A percentile compares a stretch with the other conserved stretches of the same genome.
Evolutionary conservation across 2,797 vertebrate genomes (phyloP).

Genomic region (Amblyraja radiata): DNA sequence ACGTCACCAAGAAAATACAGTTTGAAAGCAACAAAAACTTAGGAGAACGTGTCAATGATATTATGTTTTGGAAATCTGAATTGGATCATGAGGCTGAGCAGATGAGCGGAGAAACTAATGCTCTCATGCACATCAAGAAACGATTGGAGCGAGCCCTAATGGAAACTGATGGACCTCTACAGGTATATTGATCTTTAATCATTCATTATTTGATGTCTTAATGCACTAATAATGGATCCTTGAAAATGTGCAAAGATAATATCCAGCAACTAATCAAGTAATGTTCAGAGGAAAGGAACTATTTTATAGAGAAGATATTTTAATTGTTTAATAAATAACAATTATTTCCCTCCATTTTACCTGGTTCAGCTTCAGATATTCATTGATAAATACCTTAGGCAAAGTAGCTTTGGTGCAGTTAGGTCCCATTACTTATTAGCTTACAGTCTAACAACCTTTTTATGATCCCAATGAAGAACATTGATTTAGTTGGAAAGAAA

Average conservation of each 20-base stretch:
- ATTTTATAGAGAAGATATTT: not conserved
- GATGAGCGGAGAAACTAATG: slow-evolving; percentile 80
- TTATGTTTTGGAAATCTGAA: slow-evolving; percentile 84
- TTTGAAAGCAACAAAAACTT: slow-evolving; percentile 73
- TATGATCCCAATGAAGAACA: not conserved
- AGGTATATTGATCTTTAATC: slow-evolving; percentile 59
- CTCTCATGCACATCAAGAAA: slow-evolving; percentile 68
- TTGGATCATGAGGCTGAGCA: slow-evolving; percentile 79
- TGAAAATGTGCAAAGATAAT: not conserved
- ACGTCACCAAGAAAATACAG: slow-evolving; percentile 71
- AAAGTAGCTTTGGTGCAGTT: not conserved
- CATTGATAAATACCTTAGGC: not conserved
- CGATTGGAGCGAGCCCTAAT: slow-evolving; percentile 77
- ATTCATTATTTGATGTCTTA: not conserved
- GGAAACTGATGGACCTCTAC: slow-evolving; percentile 77
- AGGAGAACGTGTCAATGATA: slow-evolving; percentile 76
- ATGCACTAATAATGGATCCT: not conserved
- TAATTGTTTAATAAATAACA: not conserved
- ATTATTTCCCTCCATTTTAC: not conserved
- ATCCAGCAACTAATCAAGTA: not conserved
- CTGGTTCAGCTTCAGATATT: not conserved
- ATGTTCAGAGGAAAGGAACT: not conserved
- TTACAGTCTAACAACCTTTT: not conserved
- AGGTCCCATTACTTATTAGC: not conserved
- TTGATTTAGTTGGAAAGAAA: not conserved